These are phyloP conservation scores for Nycticorax nycticorax DNA, from an alignment of 2,113 vertebrate genomes.

Conservation along the genomic window DNA sequence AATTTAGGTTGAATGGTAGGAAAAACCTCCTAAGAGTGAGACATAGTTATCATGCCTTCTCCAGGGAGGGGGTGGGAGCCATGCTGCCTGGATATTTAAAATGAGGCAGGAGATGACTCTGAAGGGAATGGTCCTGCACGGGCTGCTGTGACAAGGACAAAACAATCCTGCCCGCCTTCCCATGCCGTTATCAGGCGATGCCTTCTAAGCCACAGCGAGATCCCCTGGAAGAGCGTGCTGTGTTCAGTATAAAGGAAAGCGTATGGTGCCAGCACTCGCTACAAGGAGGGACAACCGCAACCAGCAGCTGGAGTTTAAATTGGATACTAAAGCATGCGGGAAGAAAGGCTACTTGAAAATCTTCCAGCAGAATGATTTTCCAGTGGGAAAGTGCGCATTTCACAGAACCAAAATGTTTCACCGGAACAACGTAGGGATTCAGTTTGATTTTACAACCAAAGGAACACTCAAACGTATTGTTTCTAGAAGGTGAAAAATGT, in stretches of 20 bases:
- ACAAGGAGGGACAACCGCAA: neutral
- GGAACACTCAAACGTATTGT: neutral
- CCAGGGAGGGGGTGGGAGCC: neutral
- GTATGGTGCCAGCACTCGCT: neutral
- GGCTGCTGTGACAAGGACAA: neutral
- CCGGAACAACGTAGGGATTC: neutral
- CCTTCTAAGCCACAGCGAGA: neutral
- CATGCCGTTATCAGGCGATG: neutral
- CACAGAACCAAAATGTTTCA: neutral
- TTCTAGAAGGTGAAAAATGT: neutral
- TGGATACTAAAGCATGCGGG: neutral
- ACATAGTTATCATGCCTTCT: neutral
- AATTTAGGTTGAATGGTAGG: neutral
- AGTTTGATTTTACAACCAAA: neutral
- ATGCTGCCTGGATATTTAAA: neutral
- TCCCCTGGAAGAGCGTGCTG: neutral
- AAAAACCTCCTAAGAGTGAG: neutral
- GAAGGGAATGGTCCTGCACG: fast-evolving
- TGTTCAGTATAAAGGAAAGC: neutral
- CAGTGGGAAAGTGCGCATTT: slow-evolving; percentile 3
- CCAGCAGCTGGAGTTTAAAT: slow-evolving; percentile 53
- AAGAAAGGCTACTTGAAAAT: slow-evolving; percentile 40
- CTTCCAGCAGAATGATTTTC: slow-evolving; percentile 27
- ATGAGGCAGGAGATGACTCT: neutral
- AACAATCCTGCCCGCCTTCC: neutral